Percentiles rank a stretch among this genome's conserved stretches.
These are phyloP conservation scores for Cylas formicarius DNA, from an alignment of 1,140 invertebrate genomes.

Conservation along the genomic window DNA sequence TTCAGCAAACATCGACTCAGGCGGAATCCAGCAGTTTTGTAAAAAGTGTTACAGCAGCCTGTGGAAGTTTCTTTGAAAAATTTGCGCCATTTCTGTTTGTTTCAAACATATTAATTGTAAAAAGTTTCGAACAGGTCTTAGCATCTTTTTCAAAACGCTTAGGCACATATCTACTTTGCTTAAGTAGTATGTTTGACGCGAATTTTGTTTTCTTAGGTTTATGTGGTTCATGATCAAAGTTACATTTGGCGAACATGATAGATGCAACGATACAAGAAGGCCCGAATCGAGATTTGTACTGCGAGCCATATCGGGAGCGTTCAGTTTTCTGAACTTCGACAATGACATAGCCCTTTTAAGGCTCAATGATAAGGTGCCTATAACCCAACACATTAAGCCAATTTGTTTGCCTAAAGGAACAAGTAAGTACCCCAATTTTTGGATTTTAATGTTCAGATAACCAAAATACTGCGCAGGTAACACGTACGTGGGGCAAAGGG, in stretches of 20 bases:
- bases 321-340: slow-evolving; percentile 75
- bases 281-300: slow-evolving; percentile 70
- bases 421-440: slow-evolving; percentile 42
- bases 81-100: no score
- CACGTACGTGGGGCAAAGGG: slow-evolving; percentile 60
- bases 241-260: slow-evolving; percentile 74
- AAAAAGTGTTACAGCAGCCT: no score
- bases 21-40: no score
- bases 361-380: slow-evolving; percentile 66
- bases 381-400: slow-evolving; percentile 66
- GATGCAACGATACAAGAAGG: slow-evolving; percentile 61
- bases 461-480: slow-evolving; percentile 46
- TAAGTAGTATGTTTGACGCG: no score
- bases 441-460: neutral
- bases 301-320: slow-evolving; percentile 64
- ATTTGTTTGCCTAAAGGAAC: slow-evolving; percentile 65
- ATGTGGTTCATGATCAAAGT: slow-evolving; percentile 88
- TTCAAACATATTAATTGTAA: no score
- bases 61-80: no score
- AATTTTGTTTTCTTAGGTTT: slow-evolving; percentile 54
- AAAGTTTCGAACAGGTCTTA: no score
- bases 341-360: slow-evolving; percentile 77
- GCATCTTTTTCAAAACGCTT: no score
- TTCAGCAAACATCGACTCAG: no score
- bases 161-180: no score